phyloP scores from a whole-genome alignment of 2,113 vertebrate genomes.

The Spheniscus mendiculus region DNA sequence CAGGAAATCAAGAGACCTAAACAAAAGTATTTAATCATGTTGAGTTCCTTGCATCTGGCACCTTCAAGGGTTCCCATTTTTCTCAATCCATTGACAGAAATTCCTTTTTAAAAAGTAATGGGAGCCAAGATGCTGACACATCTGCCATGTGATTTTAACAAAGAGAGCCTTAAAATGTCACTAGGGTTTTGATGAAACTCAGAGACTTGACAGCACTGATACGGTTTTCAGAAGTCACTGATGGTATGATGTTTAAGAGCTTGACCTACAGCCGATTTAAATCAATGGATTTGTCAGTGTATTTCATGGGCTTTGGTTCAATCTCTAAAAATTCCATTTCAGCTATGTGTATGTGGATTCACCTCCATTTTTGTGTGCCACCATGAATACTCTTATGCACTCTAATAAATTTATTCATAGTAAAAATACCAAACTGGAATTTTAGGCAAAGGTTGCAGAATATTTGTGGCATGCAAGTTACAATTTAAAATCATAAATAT shows the following conservation, averaged over 20 bases:
- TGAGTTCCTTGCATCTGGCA: background rate
- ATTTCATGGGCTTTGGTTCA: background rate
- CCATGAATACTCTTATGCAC: background rate
- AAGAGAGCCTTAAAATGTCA: background rate
- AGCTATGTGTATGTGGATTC: background rate
- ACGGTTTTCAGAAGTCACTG: background rate
- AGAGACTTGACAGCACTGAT: background rate
- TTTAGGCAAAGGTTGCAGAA: background rate
- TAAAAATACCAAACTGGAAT: background rate
- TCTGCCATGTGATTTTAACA: background rate
- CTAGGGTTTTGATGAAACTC: background rate
- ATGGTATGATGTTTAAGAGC: background rate
- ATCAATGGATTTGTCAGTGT: background rate
- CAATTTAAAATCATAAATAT: background rate
- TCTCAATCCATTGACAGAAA: background rate
- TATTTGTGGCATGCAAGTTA: background rate
- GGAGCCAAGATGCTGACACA: background rate
- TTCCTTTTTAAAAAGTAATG: background rate
- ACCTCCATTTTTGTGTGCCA: background rate
- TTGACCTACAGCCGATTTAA: background rate
- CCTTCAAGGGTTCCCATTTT: background rate
- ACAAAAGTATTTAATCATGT: background rate
- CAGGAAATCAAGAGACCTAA: background rate
- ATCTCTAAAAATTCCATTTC: background rate
- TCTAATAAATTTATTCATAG: background rate